phyloP scores from a whole-genome alignment of 2,113 vertebrate genomes.

The Agapornis roseicollis region DNA sequence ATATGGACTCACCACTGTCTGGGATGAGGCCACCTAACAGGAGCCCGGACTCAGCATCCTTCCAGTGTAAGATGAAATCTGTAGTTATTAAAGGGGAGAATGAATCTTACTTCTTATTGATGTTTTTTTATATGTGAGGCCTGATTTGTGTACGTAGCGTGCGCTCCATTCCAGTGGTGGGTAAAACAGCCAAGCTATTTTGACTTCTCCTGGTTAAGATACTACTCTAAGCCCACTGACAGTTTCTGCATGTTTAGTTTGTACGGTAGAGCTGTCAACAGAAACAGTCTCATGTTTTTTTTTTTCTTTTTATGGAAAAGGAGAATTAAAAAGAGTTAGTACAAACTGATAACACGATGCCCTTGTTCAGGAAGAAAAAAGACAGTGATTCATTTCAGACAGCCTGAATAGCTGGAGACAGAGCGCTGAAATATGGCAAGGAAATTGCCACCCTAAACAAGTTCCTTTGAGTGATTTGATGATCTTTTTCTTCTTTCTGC shows the following conservation, averaged over 20 bases:
- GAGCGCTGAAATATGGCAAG: conserved; percentile 45
- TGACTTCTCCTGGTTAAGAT: not conserved
- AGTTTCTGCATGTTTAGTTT: not conserved
- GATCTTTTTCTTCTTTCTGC: not conserved
- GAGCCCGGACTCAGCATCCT: not conserved
- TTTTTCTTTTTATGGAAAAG: not conserved
- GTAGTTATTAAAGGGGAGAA: not conserved
- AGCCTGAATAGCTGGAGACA: conserved; percentile 45
- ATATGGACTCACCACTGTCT: not conserved
- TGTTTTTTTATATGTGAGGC: not conserved
- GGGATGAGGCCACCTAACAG: conserved; percentile 36
- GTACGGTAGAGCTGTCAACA: not conserved
- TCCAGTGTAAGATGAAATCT: not conserved
- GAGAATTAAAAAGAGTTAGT: not conserved
- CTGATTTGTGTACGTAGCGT: not conserved
- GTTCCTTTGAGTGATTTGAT: conserved; percentile 20
- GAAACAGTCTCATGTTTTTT: not conserved
- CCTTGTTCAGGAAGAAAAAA: not conserved
- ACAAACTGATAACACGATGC: not conserved
- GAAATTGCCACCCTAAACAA: conserved; percentile 59
- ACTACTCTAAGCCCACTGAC: not conserved
- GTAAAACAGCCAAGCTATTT: not conserved
- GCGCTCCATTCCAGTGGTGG: not conserved
- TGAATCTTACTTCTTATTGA: not conserved
- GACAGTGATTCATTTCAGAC: conserved; percentile 39